Base-by-base conservation (phyloP, 1,140 invertebrate species). In the Brachionus koreanus region DNA sequence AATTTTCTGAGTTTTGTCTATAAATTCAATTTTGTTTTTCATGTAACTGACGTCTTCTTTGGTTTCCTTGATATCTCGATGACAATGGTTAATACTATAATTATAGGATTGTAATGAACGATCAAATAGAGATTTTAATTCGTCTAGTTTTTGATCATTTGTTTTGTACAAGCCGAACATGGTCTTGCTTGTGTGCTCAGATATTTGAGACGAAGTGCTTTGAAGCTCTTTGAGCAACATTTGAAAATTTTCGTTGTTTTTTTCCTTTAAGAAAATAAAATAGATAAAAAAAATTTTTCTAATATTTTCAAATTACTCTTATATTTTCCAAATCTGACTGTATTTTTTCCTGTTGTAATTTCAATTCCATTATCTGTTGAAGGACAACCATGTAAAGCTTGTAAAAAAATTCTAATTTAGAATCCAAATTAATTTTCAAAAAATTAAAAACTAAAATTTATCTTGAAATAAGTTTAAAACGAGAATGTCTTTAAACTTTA, bases 11-110 rank as follows among this genome's bases (percentile, higher is more conserved):
- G 23, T 25, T 61, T 79, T 79, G 12, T 79, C 76, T 29, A 79
- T 65, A 5, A 79, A 61, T 57, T 79, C 76, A 12, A 79, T 61
- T 65, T 79, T 57, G 39, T 61, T 79, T 35, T 79, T 79, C n/a
- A 79, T 61, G 19, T 61, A 79, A 29, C 35, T 79, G 9, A 79
- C 46, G 35, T 79, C 76, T 19, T 79, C 76, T 65, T 79, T 79
- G 23, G 33, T 42, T 23, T 79, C 76, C 33, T 79, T 79, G 19
- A 79, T 42, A 19, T 79, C 76, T 23, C 76, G 19, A 35, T 61
- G 46, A 43, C 49, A 61, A 65, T 61, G 76, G 12, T 39, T 79
- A 10, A 79, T 25, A 61, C 57, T 79, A 19, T 79, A 79, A 19
- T 35, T 65, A 19, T 61, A 42, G 3, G 46, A 29, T 43, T 79